Evolutionary conservation across 2,888 invertebrate species (phyloP).

Genomic region (Cheilosia impressa): DNA sequence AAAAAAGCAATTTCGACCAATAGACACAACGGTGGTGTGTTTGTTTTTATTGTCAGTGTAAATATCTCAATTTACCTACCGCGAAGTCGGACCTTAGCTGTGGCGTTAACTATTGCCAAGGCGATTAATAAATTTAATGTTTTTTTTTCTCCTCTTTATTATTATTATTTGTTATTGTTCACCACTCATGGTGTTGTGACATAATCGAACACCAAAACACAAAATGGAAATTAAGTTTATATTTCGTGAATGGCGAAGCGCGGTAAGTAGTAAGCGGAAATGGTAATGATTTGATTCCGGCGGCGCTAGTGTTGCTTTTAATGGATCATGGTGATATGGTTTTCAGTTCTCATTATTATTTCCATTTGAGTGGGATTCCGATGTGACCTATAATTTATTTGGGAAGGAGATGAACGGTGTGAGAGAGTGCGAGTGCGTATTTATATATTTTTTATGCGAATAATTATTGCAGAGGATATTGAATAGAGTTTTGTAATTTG

Average conservation of each 20-base stretch:
- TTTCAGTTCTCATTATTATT: neutral
- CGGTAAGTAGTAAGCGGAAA: neutral
- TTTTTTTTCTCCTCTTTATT: slow-evolving; percentile 9
- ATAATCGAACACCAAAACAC: slow-evolving; percentile 8
- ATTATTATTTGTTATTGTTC: slow-evolving; percentile 34
- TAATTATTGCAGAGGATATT: too few species aligned
- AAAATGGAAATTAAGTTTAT: slow-evolving; percentile 13
- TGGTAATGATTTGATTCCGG: slow-evolving; percentile 1
- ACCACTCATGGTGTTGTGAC: slow-evolving; percentile 23
- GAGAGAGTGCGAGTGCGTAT: neutral
- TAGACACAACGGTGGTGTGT: slow-evolving; percentile 7
- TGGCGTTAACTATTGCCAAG: slow-evolving; percentile 27
- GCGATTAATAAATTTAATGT: slow-evolving; percentile 48
- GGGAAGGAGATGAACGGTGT: neutral
- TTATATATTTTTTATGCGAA: neutral
- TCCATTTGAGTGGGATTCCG: neutral
- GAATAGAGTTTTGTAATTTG: too few species aligned
- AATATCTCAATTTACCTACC: slow-evolving; percentile 47
- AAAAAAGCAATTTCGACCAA: neutral
- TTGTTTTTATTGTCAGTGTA: slow-evolving; percentile 46
- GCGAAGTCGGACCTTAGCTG: slow-evolving; percentile 12
- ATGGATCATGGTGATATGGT: neutral
- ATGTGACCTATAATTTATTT: neutral
- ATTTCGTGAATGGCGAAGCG: neutral
- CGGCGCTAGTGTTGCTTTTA: neutral